phyloP scores from a whole-genome alignment of 1,140 invertebrate genomes.

The Lasioglossum baleicum region DNA sequence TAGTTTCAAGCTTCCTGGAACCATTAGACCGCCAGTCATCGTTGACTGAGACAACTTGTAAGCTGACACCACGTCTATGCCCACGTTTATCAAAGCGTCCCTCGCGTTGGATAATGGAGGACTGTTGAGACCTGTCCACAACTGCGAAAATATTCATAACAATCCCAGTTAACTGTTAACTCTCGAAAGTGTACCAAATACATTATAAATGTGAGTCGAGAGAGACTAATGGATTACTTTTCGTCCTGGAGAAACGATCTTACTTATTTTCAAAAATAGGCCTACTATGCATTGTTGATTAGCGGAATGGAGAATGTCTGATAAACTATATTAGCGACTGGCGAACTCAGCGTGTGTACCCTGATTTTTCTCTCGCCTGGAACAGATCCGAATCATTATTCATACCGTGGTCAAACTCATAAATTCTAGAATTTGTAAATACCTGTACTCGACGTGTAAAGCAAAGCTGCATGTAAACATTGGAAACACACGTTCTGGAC shows the following conservation, averaged over 20 bases:
- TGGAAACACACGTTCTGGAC: no score
- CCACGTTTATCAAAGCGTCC: conserved; percentile 97
- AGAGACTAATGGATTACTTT: background rate
- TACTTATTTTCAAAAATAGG: conserved; percentile 96
- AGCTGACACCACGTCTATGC: conserved; percentile 92
- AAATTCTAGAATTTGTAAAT: no score
- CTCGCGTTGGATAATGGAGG: conserved; percentile 94
- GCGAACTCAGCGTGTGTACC: conserved; percentile 98
- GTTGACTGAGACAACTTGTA: conserved; percentile 88
- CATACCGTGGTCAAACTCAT: no score
- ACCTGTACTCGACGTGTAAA: no score
- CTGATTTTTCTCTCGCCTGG: no score
- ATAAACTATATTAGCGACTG: conserved; percentile 90
- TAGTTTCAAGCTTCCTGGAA: conserved; percentile 87
- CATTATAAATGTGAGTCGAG: no score
- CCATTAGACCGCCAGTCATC: conserved; percentile 85
- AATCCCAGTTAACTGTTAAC: background rate
- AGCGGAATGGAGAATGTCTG: conserved; percentile 94
- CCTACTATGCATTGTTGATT: conserved; percentile 97
- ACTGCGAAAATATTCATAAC: conserved; percentile 81
- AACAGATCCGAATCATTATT: no score
- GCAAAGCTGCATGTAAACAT: no score
- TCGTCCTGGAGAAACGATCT: conserved; percentile 54
- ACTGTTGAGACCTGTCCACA: conserved; percentile 93
- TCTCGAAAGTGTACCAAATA: no score